Evolutionary conservation across 1,140 invertebrate species (phyloP), one percentile per base, ranked within the genome.

Genomic region (Hycleus cichorii): DNA sequence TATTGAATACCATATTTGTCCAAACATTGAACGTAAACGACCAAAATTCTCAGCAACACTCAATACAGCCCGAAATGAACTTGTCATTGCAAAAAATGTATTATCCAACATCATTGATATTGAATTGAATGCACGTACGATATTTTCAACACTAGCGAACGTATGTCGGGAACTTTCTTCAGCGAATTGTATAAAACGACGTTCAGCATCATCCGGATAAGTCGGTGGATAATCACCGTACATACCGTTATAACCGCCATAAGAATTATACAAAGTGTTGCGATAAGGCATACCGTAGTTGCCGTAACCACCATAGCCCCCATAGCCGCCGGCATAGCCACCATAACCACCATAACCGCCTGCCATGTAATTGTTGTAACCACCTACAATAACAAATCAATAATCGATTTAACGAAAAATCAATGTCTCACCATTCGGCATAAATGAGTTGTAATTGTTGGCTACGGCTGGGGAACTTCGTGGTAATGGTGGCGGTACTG

Each of bases 51-150:
- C 93, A 38, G 94, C 94, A 1, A 98, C 94, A 49, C 93, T 92
- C 39, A 98, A 77, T 62, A 98, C 91, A 44, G 95, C 95, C 69
- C 90, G 79, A 73, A 98, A 98, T 4, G 95, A 97, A 74, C 88
- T 95, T 9, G 94, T 91, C 65, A 98, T 82, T 12, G 95, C 94
- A 75, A 91, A 88, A 72, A 94, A 96, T 58, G 95, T 97, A 10
- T 93, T 97, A 69, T 97, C 95, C 32, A 98, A 75, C 90, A 98
- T 96, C 82, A 95, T 93, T 24, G 93, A 91, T 7, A 98, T 83
- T 47, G 95, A 95, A 25, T 87, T 87, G 70, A 97, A 91, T 12
- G 95, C 91, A 58, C 87, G 83, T 0, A 98, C 90, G 57, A 98
- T 79, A 57, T 90, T 89, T 77, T 97, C 93, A 64, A 98, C 92